phyloP scores from a whole-genome alignment of 2,888 invertebrate species.

The Andricus curvator region DNA sequence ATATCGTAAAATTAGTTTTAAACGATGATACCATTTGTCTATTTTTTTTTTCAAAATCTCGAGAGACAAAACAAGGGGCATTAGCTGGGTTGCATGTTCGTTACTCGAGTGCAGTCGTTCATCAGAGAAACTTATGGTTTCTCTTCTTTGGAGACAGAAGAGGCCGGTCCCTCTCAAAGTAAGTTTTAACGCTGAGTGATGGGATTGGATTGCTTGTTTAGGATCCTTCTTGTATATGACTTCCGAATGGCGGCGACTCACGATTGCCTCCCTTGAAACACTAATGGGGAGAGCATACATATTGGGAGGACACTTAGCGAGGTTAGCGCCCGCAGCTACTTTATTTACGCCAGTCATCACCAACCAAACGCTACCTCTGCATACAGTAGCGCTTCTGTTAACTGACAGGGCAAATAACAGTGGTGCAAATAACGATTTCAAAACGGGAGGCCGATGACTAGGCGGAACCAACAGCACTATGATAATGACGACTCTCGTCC shows the following conservation, averaged over 20 bases:
- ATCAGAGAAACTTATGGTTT: neutral
- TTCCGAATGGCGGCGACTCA: slow-evolving; percentile 32
- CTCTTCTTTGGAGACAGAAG: slow-evolving; percentile 15
- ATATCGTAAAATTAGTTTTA: no score
- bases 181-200: slow-evolving; percentile 24
- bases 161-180: slow-evolving; percentile 12
- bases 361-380: slow-evolving; percentile 53
- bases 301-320: slow-evolving; percentile 70
- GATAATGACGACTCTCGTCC: slow-evolving; percentile 29
- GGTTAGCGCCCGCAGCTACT: slow-evolving; percentile 68
- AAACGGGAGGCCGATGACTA: slow-evolving; percentile 19
- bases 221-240: slow-evolving; percentile 22
- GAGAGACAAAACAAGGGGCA: no score
- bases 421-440: slow-evolving; percentile 38
- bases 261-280: slow-evolving; percentile 41
- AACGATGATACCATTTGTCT: no score
- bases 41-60: no score
- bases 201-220: slow-evolving; percentile 45
- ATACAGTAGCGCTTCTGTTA: slow-evolving; percentile 67
- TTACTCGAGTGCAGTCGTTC: neutral
- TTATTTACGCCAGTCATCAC: slow-evolving; percentile 65
- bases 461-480: slow-evolving; percentile 18
- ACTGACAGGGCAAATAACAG: slow-evolving; percentile 65
- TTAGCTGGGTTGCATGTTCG: no score
- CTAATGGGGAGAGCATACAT: slow-evolving; percentile 67